A percentile compares a stretch with the other conserved stretches of the same genome.
phyloP scores from a whole-genome alignment of 2,113 vertebrate species.

The Thunnus thynnus region DNA sequence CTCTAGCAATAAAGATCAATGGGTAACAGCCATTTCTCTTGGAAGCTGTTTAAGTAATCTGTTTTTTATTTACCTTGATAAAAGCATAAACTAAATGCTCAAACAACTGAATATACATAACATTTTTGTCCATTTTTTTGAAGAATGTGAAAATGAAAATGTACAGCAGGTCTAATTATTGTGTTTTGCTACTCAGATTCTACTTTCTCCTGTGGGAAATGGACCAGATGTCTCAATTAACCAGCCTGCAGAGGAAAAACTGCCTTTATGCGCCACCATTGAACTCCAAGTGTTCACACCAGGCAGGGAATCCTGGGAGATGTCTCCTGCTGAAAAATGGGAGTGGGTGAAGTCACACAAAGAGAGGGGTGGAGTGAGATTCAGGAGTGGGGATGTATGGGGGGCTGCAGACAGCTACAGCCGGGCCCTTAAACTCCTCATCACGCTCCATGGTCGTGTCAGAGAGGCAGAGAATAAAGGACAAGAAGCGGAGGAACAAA shows the following conservation, averaged over 20 bases:
- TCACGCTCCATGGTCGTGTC: slow-evolving; percentile 75
- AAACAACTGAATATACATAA: no score
- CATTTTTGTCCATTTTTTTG: background rate
- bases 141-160: background rate
- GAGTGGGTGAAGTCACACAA: slow-evolving; percentile 84
- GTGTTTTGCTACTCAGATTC: slow-evolving; percentile 58
- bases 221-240: slow-evolving; percentile 22
- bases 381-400: slow-evolving; percentile 85
- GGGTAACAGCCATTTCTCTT: background rate
- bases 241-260: slow-evolving; percentile 32
- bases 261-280: slow-evolving; percentile 67
- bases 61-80: no score
- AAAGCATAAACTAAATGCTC: no score
- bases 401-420: slow-evolving; percentile 88
- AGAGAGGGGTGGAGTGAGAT: slow-evolving; percentile 85
- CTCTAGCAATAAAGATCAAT: background rate
- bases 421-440: slow-evolving; percentile 87
- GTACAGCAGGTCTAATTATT: background rate
- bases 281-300: slow-evolving; percentile 83
- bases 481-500: slow-evolving; percentile 45
- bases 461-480: slow-evolving; percentile 10
- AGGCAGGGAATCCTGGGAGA: slow-evolving; percentile 88
- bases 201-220: slow-evolving; percentile 50
- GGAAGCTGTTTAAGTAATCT: no score
- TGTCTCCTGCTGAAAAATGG: slow-evolving; percentile 86